Percentiles rank a stretch among this genome's conserved stretches.
These are phyloP conservation scores for Buceros bicornis DNA, from an alignment of 2,797 vertebrate species.

Conservation along the genomic window DNA sequence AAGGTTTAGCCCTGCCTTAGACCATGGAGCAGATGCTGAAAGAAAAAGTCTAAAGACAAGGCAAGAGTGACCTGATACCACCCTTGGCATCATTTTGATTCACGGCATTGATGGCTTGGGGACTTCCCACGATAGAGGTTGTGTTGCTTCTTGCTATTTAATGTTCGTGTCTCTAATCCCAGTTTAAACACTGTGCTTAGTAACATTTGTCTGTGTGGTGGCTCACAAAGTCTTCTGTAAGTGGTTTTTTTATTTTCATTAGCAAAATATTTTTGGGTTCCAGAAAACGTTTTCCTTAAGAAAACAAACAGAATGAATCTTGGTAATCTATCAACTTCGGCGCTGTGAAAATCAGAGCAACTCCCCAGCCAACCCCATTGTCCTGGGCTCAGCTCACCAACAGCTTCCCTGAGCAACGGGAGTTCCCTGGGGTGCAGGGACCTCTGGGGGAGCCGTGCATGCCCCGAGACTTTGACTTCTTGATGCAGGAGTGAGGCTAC, in stretches of 20 bases:
- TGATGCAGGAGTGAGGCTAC: not conserved
- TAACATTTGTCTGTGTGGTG: constrained; percentile 27
- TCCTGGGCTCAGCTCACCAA: not conserved
- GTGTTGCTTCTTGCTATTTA: not conserved
- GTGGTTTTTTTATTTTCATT: constrained; percentile 58
- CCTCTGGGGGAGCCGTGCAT: not conserved
- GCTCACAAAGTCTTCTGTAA: constrained; percentile 49
- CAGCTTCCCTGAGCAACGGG: not conserved
- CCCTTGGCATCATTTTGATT: not conserved
- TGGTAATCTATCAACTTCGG: constrained; percentile 57
- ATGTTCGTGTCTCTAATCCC: not conserved
- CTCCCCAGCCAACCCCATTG: constrained; percentile 46
- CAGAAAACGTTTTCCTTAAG: constrained; percentile 58
- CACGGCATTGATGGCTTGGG: not conserved
- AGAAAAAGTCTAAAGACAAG: not conserved
- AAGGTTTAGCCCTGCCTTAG: not conserved
- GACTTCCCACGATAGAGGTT: not conserved
- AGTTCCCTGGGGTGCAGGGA: not conserved
- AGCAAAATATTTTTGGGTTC: constrained; percentile 70
- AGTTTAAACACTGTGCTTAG: constrained; percentile 27
- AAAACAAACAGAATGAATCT: constrained; percentile 58
- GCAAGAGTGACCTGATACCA: not conserved
- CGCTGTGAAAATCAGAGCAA: constrained; percentile 40
- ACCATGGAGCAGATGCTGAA: not conserved
- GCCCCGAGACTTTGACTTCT: not conserved